Conservation (phyloP, 2,113 vertebrate species). For the Rafetus swinhoei region DNA sequence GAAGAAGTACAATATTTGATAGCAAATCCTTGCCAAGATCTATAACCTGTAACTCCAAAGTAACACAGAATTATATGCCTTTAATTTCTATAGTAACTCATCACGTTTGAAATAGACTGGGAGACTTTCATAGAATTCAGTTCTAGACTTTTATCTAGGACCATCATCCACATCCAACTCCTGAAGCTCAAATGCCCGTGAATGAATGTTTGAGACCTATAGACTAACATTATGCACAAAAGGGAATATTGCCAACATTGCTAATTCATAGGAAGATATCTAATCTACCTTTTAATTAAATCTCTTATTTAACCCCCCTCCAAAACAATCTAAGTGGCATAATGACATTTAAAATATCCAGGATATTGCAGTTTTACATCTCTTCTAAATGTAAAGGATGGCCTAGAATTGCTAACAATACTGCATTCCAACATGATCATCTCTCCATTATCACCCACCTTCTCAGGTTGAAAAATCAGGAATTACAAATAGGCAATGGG, state of each 20-base stretch:
- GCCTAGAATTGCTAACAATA: constrained; percentile 33
- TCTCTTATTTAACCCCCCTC: constrained; percentile 9
- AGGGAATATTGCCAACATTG: neutral
- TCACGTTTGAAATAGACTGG: neutral
- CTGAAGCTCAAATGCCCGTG: neutral
- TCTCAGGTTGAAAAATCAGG: rapidly evolving
- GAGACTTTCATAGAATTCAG: no score
- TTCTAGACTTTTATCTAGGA: neutral
- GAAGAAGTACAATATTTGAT: neutral
- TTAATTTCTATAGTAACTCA: neutral
- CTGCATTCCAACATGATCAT: constrained; percentile 38
- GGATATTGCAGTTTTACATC: constrained; percentile 56
- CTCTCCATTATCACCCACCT: constrained; percentile 38
- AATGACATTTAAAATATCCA: constrained; percentile 29
- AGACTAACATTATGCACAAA: neutral
- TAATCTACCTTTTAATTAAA: constrained; percentile 28
- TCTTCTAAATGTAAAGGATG: constrained; percentile 41
- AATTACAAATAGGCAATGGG: no score
- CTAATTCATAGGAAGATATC: constrained; percentile 11
- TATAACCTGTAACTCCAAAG: neutral
- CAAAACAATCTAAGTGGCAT: constrained; percentile 9
- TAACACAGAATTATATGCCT: neutral
- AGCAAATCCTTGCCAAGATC: neutral
- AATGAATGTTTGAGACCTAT: neutral
- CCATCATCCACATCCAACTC: neutral